Percentiles rank a stretch among this genome's conserved stretches.
phyloP scores from a whole-genome alignment of 2,113 vertebrate species.

The Bufo bufo region DNA sequence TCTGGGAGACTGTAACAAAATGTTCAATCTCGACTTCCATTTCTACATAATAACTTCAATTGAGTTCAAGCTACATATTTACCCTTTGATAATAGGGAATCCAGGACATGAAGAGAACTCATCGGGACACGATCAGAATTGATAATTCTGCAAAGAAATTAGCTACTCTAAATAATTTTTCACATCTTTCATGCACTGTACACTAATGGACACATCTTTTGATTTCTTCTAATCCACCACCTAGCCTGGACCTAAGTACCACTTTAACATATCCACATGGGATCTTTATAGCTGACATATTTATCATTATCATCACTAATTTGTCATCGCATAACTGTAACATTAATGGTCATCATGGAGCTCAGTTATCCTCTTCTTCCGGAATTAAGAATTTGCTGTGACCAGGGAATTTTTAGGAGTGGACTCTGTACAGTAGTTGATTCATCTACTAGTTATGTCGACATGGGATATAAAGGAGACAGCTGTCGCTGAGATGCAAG shows the following conservation, averaged over 20 bases:
- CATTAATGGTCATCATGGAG: not conserved
- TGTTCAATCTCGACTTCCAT: too few relatives aligned
- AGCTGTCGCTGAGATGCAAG: not conserved
- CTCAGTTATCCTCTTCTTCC: not conserved
- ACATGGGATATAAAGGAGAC: slow-evolving; percentile 1
- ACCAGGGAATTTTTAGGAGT: slow-evolving; percentile 1
- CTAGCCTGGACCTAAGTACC: not conserved
- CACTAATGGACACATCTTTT: too few relatives aligned
- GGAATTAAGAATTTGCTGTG: slow-evolving; percentile 10
- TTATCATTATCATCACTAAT: not conserved
- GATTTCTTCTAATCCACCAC: not conserved
- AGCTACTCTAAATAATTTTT: too few relatives aligned
- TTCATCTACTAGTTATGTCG: slow-evolving; percentile 35
- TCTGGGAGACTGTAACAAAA: too few relatives aligned
- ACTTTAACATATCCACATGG: not conserved
- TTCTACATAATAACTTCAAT: too few relatives aligned
- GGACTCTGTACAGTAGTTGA: not conserved
- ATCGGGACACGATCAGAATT: not conserved
- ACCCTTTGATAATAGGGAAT: not conserved
- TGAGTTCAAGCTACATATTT: too few relatives aligned
- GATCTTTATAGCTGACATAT: not conserved
- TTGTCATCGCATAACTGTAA: not conserved
- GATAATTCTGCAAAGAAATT: not conserved
- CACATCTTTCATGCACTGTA: too few relatives aligned
- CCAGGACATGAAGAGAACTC: not conserved